Base-by-base conservation (phyloP, 2,888 invertebrate genomes). In the Meteorus cinctellus region DNA sequence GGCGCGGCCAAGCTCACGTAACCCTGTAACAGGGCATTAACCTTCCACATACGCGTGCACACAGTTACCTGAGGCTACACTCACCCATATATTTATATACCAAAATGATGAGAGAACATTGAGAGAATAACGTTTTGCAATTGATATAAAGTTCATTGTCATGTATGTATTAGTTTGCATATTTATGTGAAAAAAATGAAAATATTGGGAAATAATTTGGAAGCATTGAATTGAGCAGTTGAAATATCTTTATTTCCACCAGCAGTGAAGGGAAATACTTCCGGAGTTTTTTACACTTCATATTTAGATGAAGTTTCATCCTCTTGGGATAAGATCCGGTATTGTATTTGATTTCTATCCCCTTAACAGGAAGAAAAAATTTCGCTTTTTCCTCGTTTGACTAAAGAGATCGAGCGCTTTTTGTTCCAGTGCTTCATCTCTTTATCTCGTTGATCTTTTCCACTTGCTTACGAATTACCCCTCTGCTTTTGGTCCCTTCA, bases 281-380 rank as follows among this genome's bases (percentile, higher is more conserved):
- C 16, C 14, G 16, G 4, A 14, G 0, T 0, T 63, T 66, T 72
- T 72, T 68, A 55, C 34, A 48, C 19, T n/a, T 31, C 74, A 77
- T 74, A 78, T 83, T 81, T 82, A 81, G 81, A 77, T 78, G 77
- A 86, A 86, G 81, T 86, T 87, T 83, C 79, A 81, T 82, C 80
- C 86, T 80, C 83, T 69, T 74, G 85, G 82, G 85, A 84, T 29
- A 76, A 72, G 81, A 74, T 80, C 83, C 83, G 1, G 19, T 8
- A 55, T 84, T 83, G 83, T 84, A 84, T 82, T 84, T 84, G 86
- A 87, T 87, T 86, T 85, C 83, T 84, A 87, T 84, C 84, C 84
- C 82, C 48, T 77, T 67, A 63, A 69, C 72, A 48, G 29, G 60
- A 48, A 51, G 68, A 68, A 45, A 65, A 72, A 72, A 60, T 27